Conservation (phyloP, 2,888 invertebrate genomes). For the Mythimna lalbum region DNA sequence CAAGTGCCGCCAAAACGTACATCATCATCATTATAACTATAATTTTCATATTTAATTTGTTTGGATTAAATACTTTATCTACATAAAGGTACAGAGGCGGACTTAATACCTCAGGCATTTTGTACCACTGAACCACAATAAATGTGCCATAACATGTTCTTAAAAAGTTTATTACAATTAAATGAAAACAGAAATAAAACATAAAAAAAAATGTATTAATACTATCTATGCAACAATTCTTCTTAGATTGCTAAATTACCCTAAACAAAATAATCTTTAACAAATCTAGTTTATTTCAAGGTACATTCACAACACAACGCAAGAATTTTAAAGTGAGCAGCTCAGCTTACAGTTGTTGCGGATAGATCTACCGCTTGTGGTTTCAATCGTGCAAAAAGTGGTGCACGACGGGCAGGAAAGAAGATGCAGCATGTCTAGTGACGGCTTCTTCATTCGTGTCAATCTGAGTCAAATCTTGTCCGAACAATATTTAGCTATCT, state of each 20-base stretch:
- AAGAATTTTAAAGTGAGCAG: background rate
- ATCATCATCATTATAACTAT: too few species aligned
- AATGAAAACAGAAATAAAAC: background rate
- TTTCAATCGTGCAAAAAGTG: background rate
- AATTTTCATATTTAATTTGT: too few species aligned
- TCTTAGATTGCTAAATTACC: background rate
- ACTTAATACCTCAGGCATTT: too few species aligned
- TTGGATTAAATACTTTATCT: too few species aligned
- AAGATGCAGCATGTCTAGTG: background rate
- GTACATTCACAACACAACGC: background rate
- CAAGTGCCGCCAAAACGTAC: too few species aligned
- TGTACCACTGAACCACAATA: too few species aligned
- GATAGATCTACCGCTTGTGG: background rate
- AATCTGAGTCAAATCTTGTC: too few species aligned
- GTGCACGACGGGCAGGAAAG: background rate
- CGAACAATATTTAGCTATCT: too few species aligned
- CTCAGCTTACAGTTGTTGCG: too few species aligned
- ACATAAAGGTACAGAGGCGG: too few species aligned
- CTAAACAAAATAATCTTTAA: background rate
- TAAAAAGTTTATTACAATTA: too few species aligned
- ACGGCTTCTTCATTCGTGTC: background rate
- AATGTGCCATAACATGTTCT: too few species aligned
- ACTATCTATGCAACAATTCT: conserved; percentile 21
- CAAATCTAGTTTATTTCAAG: background rate
- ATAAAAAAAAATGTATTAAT: background rate